A percentile compares a stretch with the other conserved stretches of the same genome.
Conservation (phyloP, 1,140 invertebrate species). For the Musca domestica region DNA sequence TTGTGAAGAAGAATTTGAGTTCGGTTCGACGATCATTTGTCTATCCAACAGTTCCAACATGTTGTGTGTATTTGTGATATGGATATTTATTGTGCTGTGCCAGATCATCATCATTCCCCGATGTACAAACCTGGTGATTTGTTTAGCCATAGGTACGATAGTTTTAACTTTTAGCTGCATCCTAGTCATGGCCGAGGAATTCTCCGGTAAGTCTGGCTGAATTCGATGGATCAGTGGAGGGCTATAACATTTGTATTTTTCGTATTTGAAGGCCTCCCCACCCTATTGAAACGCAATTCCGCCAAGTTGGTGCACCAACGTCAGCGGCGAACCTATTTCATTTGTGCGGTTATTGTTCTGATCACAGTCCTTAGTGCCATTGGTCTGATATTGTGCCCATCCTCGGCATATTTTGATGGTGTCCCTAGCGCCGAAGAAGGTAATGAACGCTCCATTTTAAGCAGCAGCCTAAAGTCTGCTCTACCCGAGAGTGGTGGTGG, state of each 20-base stretch:
- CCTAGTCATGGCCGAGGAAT: constrained; percentile 84
- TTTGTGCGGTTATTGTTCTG: constrained; percentile 74
- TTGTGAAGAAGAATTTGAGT: background rate
- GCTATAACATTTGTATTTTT: background rate
- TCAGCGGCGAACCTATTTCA: constrained; percentile 70
- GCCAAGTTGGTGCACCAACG: constrained; percentile 70
- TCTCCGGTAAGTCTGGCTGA: constrained; percentile 55
- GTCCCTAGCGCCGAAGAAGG: constrained; percentile 18
- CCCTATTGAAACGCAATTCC: constrained; percentile 67
- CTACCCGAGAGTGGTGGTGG: background rate
- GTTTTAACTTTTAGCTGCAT: constrained; percentile 67
- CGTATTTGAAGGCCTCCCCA: constrained; percentile 62
- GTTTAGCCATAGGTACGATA: constrained; percentile 64
- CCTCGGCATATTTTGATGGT: constrained; percentile 35
- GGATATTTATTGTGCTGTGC: constrained; percentile 82
- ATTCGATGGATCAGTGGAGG: background rate
- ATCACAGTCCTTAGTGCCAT: constrained; percentile 67
- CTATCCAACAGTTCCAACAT: constrained; percentile 72
- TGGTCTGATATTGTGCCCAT: constrained; percentile 45
- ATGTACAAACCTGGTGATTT: constrained; percentile 60
- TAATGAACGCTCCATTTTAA: background rate
- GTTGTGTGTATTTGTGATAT: constrained; percentile 85
- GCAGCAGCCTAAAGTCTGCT: background rate
- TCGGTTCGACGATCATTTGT: too few relatives aligned
- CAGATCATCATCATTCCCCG: constrained; percentile 75